Conservation (phyloP, 1,140 invertebrate species). For the Chrysopa pallens region DNA sequence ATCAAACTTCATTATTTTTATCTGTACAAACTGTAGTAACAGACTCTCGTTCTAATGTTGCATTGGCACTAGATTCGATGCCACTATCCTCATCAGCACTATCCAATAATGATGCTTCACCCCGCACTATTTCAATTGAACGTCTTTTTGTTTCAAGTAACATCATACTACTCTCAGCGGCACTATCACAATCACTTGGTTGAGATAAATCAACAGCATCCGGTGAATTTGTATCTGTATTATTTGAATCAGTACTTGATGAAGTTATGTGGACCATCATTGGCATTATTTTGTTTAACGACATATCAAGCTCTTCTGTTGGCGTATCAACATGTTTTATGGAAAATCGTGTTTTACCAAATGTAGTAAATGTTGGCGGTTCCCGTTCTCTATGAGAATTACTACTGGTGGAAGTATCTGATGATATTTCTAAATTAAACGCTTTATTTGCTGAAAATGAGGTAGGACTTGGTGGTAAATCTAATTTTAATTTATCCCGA, state of each 20-base stretch:
- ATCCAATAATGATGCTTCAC: conserved; percentile 34
- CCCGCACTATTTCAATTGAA: conserved; percentile 23
- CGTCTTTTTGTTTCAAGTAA: not conserved
- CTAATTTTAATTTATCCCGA: conserved; percentile 47
- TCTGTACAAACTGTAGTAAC: too few relatives aligned
- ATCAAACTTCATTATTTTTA: too few relatives aligned
- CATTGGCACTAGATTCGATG: conserved; percentile 33
- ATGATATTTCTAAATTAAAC: conserved; percentile 7
- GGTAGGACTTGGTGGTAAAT: conserved; percentile 36
- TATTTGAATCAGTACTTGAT: not conserved
- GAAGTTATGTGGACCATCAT: not conserved
- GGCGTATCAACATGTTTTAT: conserved; percentile 22
- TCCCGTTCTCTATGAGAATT: conserved; percentile 14
- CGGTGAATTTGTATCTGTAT: not conserved
- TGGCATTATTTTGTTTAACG: not conserved
- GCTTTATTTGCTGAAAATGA: conserved; percentile 16
- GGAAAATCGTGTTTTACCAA: conserved; percentile 20
- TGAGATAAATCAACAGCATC: not conserved
- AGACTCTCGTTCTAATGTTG: conserved; percentile 29
- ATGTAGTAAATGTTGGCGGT: conserved; percentile 20
- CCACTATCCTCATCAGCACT: conserved; percentile 38
- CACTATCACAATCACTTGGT: not conserved
- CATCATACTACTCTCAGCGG: not conserved
- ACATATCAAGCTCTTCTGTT: conserved; percentile 5
- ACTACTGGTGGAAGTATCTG: conserved; percentile 8